Base-by-base conservation (phyloP, 1,140 invertebrate species). In the Diorhabda carinulata region DNA sequence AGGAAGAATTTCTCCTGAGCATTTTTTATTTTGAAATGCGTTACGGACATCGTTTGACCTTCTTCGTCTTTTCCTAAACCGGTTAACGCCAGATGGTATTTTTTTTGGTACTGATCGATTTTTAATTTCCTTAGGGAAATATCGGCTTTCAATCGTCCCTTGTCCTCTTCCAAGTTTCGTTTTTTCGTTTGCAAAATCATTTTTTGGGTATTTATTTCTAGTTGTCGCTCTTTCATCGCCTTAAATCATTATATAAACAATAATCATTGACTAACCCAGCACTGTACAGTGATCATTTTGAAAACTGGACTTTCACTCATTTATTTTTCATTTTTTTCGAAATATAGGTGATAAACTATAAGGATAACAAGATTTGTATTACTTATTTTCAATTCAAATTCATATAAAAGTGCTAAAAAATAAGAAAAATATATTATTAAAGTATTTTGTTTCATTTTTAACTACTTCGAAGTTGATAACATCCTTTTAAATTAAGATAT, bases 1-100 rank as follows among this genome's bases (percentile, higher is more conserved):
- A 92, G 75, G 71, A 89, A 82, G 57, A 85, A 86, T 57, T 87
- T 87, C 70, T 91, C 89, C 79, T 90, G 89, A 2, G 88, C 88
- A 67, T 83, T 85, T 82, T 90, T 88, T 52, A 91, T 86, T 78
- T 88, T 89, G 62, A 90, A 84, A 76, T 89, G 87, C 0, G 89
- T 86, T 2, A 88, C 84, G 4, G 86, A 87, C 4, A 88, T 71
- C 40, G 84, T 83, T 60, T 86, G 82, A 0, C 88, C 87, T 8
- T 84, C 82, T n/a, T 86, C 85, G 47, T 86, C 82, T 75, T 86
- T 88, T 2, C 86, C 86, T n/a, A 78, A 63, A 40, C 72, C 67
- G 57, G 69, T 69, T 10, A 74, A 58, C 41, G 70, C 68, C 41
- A 77, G 69, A 59, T 76, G 61, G 58, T 78, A 83, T 74, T 78